A percentile compares a stretch with the other conserved stretches of the same genome.
phyloP scores from a whole-genome alignment of 1,140 invertebrate genomes.

The Antheraea mylitta region DNA sequence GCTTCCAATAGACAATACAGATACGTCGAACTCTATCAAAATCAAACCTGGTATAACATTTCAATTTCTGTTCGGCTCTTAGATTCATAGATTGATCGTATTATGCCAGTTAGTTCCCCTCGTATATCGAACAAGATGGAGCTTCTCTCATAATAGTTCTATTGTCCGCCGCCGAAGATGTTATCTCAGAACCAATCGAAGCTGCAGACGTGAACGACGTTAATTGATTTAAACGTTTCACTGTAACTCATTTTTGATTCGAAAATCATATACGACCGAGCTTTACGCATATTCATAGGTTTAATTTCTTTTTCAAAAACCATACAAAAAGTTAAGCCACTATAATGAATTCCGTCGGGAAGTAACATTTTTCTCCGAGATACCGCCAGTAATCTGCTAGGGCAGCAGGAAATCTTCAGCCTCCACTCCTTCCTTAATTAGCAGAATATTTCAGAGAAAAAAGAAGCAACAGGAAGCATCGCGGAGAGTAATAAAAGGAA shows the following conservation, averaged over 20 bases:
- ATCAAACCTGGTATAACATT: constrained; percentile 42
- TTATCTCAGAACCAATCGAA: constrained; percentile 55
- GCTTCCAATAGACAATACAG: constrained; percentile 31
- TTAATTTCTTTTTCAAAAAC: constrained; percentile 29
- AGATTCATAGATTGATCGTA: constrained; percentile 39
- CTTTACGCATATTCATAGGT: not conserved
- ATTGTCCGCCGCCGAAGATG: constrained; percentile 52
- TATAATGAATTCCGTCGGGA: constrained; percentile 45
- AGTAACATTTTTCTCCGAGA: constrained; percentile 59
- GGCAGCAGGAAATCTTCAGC: constrained; percentile 68
- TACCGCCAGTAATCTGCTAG: constrained; percentile 58
- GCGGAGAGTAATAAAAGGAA: constrained; percentile 54
- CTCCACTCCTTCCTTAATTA: constrained; percentile 72
- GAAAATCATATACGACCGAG: not conserved
- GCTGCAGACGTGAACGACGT: constrained; percentile 39
- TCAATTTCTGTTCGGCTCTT: constrained; percentile 37
- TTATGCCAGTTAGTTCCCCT: constrained; percentile 37
- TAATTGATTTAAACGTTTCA: constrained; percentile 42
- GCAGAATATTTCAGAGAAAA: constrained; percentile 69
- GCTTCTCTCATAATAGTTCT: constrained; percentile 55
- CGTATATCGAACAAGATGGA: constrained; percentile 37
- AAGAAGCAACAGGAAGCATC: constrained; percentile 59
- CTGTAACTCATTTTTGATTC: not conserved
- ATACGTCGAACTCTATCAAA: constrained; percentile 35
- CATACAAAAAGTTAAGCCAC: constrained; percentile 46